Base-by-base conservation (phyloP, 2,797 vertebrate genomes). In the Psittacula echo region DNA sequence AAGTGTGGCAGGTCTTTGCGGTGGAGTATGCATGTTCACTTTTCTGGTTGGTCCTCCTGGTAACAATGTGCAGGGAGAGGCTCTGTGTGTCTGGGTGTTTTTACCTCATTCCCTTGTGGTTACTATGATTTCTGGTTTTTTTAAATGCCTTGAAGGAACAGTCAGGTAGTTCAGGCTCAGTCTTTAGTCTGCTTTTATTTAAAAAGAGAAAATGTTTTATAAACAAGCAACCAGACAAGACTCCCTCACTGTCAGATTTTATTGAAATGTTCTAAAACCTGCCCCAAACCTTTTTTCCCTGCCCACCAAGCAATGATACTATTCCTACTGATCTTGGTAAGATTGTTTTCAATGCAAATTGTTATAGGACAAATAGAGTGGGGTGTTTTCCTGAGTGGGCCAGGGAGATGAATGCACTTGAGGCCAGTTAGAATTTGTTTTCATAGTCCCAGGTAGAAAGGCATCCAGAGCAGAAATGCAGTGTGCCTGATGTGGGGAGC, bases 141-240 rank as follows among this genome's bases (percentile, higher is more conserved):
- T 19, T 9, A 58, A 53, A 54, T 26, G 19, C 11, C 29, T 71
- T 74, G 70, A 84, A 65, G 90, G 19, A 65, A 39, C 21, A 60
- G 41, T 50, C 58, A 42, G 5, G 17, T 50, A 56, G 24, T 39
- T 91, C 20, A 62, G 29, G n/a, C 41, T 76, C 24, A 70, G 24
- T 87, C 64, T 85, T 76, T 15, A 68, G 21, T 66, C n/a, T 85
- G 13, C 13, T 58, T 92, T 88, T 90, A 56, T 65, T 71, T 81
- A 64, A 91, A 88, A 88, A 51, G 16, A 84, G 11, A 75, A 66
- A 65, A 53, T 23, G 13, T 74, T 93, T 64, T 53, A 45, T 78
- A 78, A 94, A 89, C 74, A 89, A 93, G 39, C 24, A 66, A 94
- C 27, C 50, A 79, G 72, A 26, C 13, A 78, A 19, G 32, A 20